Evolutionary conservation across 2,113 vertebrate genomes (phyloP), one percentile per base, ranked within the genome.

Genomic region (Setophaga coronata): DNA sequence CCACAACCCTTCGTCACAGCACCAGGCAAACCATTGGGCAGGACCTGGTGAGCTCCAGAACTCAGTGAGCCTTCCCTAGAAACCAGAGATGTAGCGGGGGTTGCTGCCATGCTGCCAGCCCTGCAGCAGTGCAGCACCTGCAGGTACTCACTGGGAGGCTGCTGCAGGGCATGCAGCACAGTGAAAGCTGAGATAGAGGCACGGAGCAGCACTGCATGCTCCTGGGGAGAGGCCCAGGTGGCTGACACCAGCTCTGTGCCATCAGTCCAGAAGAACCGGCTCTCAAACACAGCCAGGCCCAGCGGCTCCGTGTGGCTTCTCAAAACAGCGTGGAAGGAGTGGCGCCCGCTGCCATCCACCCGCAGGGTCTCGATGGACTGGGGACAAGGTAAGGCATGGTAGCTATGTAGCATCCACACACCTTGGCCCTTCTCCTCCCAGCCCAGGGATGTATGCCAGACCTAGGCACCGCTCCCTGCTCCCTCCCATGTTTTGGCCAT

Each of bases 321-420:
- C 87, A 99, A 98, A 65, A 98, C 60, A 20, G 98, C 93, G 0
- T 92, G 96, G 82, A 99, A 98, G 21, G 98, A 97, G 82, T 98
- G 90, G 20, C 98, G 98, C 26, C 98, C 98, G 0, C 94, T 96
- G 42, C 99, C 99, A 20, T 99, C 98, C 80, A 98, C 87, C 13
- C 89, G 98, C 82, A 99, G 94, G 0, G 98, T 99, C 97, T 99
- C 99, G 42, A 99, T 95, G 51, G 99, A 98, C 99, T 99, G 81
- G 70, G 80, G 42, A 47, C 56, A 77, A 87, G 33, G 48, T 60
- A 62, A 58, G 51, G 60, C 42, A 54, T 0, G 0, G 18, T 43
- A 24, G 50, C 47, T 29, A 4, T 4, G 7, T 25, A 57, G 57
- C 43, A 82, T 12, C 34, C 21, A 3, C 42, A 31, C 17, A 23